Base-by-base conservation (phyloP, 2,888 invertebrate species). In the Scelioninae gen. 2 region DNA sequence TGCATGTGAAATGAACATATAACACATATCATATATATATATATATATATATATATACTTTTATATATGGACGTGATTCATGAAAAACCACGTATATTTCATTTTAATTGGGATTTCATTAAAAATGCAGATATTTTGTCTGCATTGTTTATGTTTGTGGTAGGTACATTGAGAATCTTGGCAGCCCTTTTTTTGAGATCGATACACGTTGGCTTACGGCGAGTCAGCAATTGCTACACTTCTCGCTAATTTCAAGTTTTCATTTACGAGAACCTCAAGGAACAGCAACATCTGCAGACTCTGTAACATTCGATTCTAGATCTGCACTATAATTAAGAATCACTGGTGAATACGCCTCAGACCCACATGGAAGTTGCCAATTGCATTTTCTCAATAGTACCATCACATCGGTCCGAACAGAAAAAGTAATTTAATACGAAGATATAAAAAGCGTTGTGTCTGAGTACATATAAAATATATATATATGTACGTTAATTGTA, bases 311-410 rank as follows among this genome's bases (percentile, higher is more conserved):
- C 7, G 19, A 50, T 35, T 4, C 11, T 50, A n/a, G 50, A 35
- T 50, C 50, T 19, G 2, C 50, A n/a, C 35, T 35, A 35, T 50
- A 50, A 50, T 50, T 50, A 50, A 33, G 33, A 50, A 50, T 13
- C 50, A 18, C 16, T 31, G 31, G 31, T n/a, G 31, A 18, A 4
- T n/a, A n/a, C n/a, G 10, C 1, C 31, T 31, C 18, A 16, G 48
- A 31, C 31, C 31, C 48, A 10, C 18, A 45, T 45, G 45, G 48
- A 31, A 48, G 31, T 48, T 48, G 48, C 48, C 48, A 48, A 31
- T 48, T 48, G 16, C 31, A 48, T 48, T 48, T 31, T 31, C 48
- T 45, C 22, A 11, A 45, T 45, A 22, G 22, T n/a, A 45, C 22
- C 11, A 18, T 18, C 10, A 2, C 9, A 41, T 13, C 5, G n/a